Conservation (phyloP, 2,113 vertebrate species). For the Calyptomena viridis region DNA sequence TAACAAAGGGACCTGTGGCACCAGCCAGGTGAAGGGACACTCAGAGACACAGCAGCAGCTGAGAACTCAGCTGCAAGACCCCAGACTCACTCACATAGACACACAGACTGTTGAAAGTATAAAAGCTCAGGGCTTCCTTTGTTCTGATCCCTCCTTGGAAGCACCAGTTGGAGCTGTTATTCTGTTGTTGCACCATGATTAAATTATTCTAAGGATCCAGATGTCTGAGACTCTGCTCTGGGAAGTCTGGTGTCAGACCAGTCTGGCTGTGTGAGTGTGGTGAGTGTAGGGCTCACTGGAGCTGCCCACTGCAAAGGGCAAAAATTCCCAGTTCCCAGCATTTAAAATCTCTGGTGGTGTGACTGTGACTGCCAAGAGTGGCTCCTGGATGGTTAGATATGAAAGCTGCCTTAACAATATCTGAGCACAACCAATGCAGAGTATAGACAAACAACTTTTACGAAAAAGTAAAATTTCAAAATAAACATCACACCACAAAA, state of each 20-base stretch:
- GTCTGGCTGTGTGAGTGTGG: neutral
- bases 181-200: neutral
- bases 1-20: neutral
- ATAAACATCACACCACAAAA: neutral
- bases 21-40: accelerated
- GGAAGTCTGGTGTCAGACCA: neutral
- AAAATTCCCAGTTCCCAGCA: neutral
- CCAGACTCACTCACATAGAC: neutral
- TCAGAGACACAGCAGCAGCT: accelerated
- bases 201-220: neutral
- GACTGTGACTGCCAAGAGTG: neutral
- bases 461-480: neutral
- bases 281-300: neutral
- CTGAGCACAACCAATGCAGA: neutral
- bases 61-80: neutral
- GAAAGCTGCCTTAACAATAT: neutral
- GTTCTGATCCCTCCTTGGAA: neutral
- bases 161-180: neutral
- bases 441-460: neutral
- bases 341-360: neutral
- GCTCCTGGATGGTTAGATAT: neutral
- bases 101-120: neutral
- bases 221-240: neutral
- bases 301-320: accelerated
- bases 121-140: neutral